Percentiles rank a stretch among this genome's conserved stretches.
Evolutionary conservation across 2,113 vertebrate species (phyloP).

Genomic region (Podarcis cretensis): DNA sequence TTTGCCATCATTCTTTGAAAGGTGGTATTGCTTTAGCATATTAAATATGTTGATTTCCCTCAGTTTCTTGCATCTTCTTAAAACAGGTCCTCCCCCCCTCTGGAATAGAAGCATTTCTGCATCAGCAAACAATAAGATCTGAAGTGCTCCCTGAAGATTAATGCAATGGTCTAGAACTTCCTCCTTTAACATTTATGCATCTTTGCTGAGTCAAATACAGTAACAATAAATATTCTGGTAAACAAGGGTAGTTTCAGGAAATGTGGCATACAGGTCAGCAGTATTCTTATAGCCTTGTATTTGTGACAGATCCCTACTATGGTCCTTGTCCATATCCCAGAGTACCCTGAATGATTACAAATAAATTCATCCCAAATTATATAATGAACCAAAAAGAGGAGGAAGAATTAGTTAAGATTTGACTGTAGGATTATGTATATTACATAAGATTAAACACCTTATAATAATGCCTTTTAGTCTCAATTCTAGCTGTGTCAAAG

Average conservation of each 20-base stretch:
- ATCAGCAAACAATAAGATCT: background rate
- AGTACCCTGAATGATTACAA: background rate
- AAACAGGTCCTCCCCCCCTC: background rate
- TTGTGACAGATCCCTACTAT: background rate
- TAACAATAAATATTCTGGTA: background rate
- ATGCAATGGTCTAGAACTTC: background rate
- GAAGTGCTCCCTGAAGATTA: constrained; percentile 7
- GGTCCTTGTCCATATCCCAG: background rate
- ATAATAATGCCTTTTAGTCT: background rate
- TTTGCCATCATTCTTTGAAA: constrained; percentile 6
- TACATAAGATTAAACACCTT: background rate
- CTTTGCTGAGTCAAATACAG: constrained; percentile 10
- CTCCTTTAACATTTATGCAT: background rate
- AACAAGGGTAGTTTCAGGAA: constrained; percentile 24
- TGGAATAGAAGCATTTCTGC: background rate
- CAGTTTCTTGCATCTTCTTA: background rate
- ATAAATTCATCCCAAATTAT: background rate
- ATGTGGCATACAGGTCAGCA: constrained; percentile 13
- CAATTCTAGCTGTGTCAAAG: background rate
- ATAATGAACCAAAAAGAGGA: background rate
- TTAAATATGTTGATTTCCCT: background rate
- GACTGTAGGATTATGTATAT: background rate
- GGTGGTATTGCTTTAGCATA: background rate
- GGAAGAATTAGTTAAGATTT: background rate
- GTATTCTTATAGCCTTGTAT: background rate